Evolutionary conservation across 1,140 invertebrate species (phyloP), one percentile per base, ranked within the genome.

Genomic region (Pseudachorutes palmiensis): DNA sequence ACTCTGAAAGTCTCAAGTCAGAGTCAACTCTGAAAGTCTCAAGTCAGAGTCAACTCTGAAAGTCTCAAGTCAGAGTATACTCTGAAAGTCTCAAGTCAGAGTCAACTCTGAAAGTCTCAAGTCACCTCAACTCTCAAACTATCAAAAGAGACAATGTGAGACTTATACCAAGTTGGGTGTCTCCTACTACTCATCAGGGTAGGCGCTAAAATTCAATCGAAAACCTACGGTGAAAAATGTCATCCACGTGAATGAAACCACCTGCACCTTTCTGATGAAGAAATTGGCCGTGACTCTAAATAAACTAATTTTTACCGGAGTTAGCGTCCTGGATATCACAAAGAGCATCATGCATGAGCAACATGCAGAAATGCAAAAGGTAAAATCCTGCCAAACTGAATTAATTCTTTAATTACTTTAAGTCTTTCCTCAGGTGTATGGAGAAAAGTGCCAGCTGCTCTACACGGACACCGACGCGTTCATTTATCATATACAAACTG

Each of bases 221-320:
- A 74, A 77, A 71, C 73, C 76, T 29, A 76, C 76, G 66, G 79
- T 77, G 62, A 65, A 77, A 63, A 74, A 71, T 22, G 51, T 64
- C 9, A 70, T 70, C 16, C 75, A 78, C 28, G 77, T 81, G 66
- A 70, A 75, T 67, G 75, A 77, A 67, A 73, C 77, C 65, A 70
- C 77, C 31, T 70, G 76, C 24, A 74, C 75, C 3, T 72, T 79
- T 65, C 74, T 80, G 74, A 67, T 78, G 67, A 65, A 72, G 30
- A 76, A 75, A 74, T 64, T 69, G 5, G 70, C 75, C 65, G 48
- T 78, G 55, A 48, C 64, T 55, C 75, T 79, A 62, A 75, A 79
- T 72, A 80, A 80, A 75, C 77, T 78, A 0, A 76, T 80, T 32
- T 77, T 78, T 63, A 72, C 77, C 65, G 79, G 79, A 64, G 75